These are phyloP conservation scores for Bombus sylvicola DNA, from an alignment of 1,140 invertebrate species.

Conservation along the genomic window DNA sequence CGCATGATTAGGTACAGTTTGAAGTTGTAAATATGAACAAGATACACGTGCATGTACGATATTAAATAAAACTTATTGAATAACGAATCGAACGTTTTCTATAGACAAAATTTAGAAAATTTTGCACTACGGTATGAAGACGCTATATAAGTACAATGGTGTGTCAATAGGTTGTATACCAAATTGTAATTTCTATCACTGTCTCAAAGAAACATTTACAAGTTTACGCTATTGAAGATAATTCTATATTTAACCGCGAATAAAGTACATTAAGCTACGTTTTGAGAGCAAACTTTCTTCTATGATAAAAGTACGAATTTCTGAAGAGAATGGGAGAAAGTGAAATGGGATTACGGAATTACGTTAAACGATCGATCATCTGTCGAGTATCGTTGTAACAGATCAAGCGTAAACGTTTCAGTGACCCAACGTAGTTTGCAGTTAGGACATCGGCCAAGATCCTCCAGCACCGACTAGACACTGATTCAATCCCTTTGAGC, in stretches of 20 bases:
- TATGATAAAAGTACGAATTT: not conserved
- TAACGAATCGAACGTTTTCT: too few relatives aligned
- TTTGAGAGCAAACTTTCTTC: not conserved
- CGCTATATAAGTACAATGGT: too few relatives aligned
- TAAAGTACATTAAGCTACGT: not conserved
- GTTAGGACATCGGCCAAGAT: slow-evolving; percentile 38
- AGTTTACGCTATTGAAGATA: not conserved
- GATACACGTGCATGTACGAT: too few relatives aligned
- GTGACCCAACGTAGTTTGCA: not conserved
- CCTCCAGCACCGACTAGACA: slow-evolving; percentile 6
- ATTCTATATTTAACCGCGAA: not conserved
- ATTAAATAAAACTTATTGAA: too few relatives aligned
- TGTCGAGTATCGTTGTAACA: not conserved
- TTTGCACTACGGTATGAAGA: too few relatives aligned
- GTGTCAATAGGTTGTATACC: too few relatives aligned
- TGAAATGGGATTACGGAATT: not conserved
- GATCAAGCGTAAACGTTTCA: slow-evolving; percentile 25
- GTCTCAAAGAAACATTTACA: too few relatives aligned
- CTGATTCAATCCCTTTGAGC: slow-evolving; percentile 47
- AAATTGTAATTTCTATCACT: too few relatives aligned
- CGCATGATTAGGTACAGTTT: too few relatives aligned
- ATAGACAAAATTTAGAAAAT: too few relatives aligned
- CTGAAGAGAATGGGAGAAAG: too few relatives aligned
- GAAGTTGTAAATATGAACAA: too few relatives aligned
- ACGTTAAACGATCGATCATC: not conserved